These are phyloP conservation scores for Drosophila prosaltans DNA, from an alignment of 1,140 invertebrate genomes.

Conservation along the genomic window DNA sequence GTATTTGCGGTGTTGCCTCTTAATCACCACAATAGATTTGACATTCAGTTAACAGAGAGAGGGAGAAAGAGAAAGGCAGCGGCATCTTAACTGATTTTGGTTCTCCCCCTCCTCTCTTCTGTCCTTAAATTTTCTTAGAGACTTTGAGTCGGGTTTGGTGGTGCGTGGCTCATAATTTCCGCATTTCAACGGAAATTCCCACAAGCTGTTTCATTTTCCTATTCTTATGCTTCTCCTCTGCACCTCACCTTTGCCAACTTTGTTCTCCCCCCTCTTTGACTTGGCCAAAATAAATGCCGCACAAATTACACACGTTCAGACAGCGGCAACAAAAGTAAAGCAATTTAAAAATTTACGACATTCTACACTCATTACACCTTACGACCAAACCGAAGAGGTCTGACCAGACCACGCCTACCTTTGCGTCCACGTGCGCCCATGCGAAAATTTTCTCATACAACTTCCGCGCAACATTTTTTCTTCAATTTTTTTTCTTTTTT, in stretches of 20 bases:
- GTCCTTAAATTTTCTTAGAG: too few relatives aligned
- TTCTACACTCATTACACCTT: conserved; percentile 79
- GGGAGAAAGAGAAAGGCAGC: background rate
- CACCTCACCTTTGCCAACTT: background rate
- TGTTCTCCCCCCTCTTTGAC: background rate
- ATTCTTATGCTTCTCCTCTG: background rate
- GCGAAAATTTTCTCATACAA: conserved; percentile 72
- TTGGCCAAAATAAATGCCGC: conserved; percentile 26
- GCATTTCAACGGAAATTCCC: conserved; percentile 68
- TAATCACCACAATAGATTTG: conserved; percentile 75
- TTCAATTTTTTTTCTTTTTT: conserved; percentile 60
- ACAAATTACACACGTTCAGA: conserved; percentile 68
- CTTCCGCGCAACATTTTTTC: conserved; percentile 62
- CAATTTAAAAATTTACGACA: conserved; percentile 80
- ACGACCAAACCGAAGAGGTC: conserved; percentile 43
- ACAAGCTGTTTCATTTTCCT: conserved; percentile 43
- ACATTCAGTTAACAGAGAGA: conserved; percentile 72
- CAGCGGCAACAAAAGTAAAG: conserved; percentile 58
- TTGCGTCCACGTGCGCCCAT: conserved; percentile 61
- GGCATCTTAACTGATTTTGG: background rate
- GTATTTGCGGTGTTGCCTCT: conserved; percentile 36
- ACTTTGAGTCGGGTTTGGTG: conserved; percentile 49
- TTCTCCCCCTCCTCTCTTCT: background rate
- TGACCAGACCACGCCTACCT: conserved; percentile 49
- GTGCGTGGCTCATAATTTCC: conserved; percentile 67